Base-by-base conservation (phyloP, 2,113 vertebrate species). In the Chascanopsetta lugubris region DNA sequence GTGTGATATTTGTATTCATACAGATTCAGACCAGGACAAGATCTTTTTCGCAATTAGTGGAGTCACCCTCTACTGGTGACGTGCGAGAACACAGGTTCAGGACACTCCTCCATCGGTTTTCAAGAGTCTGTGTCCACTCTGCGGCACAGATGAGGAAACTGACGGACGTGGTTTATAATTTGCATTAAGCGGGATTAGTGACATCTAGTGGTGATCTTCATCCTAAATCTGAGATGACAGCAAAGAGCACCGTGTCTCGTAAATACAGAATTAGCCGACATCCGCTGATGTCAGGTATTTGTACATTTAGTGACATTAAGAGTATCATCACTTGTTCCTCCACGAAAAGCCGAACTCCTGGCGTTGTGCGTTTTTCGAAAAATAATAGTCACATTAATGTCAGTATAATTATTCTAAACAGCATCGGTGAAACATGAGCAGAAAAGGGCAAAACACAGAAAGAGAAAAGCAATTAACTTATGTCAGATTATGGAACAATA, bases 391-490 rank as follows among this genome's bases (percentile, higher is more conserved):
- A 30, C 13, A 38, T 57, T 46, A 58, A 55, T 45, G 5, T 42
- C 25, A 9, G 2, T 18, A 25, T 69, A 38, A 62, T 42, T 42
- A 18, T n/a, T 60, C 2, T 0, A 48, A 56, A 54, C 20, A 9
- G 15, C 17, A 22, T 46, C 51, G 43, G 50, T 43, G 10, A 47
- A 43, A 55, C 36, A 40, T 40, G 15, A 60, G 0, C 6, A 21
- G 30, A 34, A 62, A 48, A 36, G 34, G 34, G 34, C 34, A 36
- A 15, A 36, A 36, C 34, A 1, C 34, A 38, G 53, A 42, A 2
- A 61, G 27, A 40, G 32, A 5, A 61, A 59, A 55, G 17, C 46
- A 59, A 68, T 6, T 24, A 17, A 53, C 47, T 72, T 45, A 61
- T 15, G 34, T 13, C 34, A 38, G 32, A 34, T 34, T 38, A 17